A percentile compares a stretch with the other conserved stretches of the same genome.
These are phyloP conservation scores for Sesamia inferens DNA, from an alignment of 2,888 invertebrate genomes.

Conservation along the genomic window DNA sequence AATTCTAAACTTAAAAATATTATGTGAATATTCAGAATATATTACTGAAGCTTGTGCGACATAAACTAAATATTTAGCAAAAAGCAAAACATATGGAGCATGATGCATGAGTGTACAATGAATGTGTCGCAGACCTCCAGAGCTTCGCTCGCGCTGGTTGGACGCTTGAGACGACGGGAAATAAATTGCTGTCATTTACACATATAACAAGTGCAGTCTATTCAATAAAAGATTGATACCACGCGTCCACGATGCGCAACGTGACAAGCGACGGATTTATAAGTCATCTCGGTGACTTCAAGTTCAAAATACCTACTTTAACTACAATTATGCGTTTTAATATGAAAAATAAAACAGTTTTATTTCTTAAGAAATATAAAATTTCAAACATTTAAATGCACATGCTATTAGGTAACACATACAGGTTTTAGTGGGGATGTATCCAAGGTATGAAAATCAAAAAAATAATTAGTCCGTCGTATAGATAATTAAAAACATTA, in stretches of 20 bases:
- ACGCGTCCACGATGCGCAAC: slow-evolving; percentile 41
- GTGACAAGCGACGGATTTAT: slow-evolving; percentile 39
- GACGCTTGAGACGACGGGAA: slow-evolving; percentile 70
- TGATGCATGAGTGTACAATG: slow-evolving; percentile 65
- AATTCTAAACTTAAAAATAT: slow-evolving; percentile 13
- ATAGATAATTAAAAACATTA: too few relatives aligned
- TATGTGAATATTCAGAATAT: slow-evolving; percentile 37
- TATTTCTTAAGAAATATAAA: not conserved
- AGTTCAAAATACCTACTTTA: slow-evolving; percentile 27
- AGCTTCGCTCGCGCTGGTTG: slow-evolving; percentile 42
- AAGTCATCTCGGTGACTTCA: slow-evolving; percentile 21
- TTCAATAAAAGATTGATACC: slow-evolving; percentile 67
- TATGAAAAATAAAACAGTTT: not conserved
- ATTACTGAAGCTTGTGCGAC: slow-evolving; percentile 37
- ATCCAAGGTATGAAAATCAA: too few relatives aligned
- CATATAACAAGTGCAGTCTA: slow-evolving; percentile 65
- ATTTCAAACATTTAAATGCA: not conserved
- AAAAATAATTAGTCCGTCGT: too few relatives aligned
- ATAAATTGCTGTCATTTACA: slow-evolving; percentile 81
- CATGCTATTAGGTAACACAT: not conserved
- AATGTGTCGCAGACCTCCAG: slow-evolving; percentile 69
- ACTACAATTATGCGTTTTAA: too few relatives aligned
- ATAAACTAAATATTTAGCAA: slow-evolving; percentile 57
- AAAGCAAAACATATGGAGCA: slow-evolving; percentile 63
- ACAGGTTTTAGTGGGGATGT: not conserved